These are phyloP conservation scores for Xestia rhomboidea DNA, from an alignment of 2,888 invertebrate genomes.

Conservation along the genomic window DNA sequence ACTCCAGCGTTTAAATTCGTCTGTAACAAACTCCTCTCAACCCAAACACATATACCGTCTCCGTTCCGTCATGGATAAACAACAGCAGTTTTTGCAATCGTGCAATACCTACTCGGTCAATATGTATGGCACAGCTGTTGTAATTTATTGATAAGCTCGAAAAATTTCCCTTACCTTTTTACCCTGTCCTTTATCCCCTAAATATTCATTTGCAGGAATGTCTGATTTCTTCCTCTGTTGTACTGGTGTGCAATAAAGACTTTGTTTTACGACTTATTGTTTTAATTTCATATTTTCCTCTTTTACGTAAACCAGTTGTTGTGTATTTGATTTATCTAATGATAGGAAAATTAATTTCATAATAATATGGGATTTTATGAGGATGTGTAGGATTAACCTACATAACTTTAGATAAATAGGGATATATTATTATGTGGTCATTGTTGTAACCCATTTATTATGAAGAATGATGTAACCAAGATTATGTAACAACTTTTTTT, in stretches of 20 bases:
- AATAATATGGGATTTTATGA: constrained; percentile 1
- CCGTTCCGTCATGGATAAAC: no score
- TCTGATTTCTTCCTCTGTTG: background rate
- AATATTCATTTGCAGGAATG: background rate
- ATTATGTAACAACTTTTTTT: no score
- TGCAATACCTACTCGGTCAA: no score
- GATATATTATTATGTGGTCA: background rate
- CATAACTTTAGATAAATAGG: background rate
- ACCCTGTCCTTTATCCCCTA: background rate
- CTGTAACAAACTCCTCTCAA: no score
- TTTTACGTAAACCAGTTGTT: background rate
- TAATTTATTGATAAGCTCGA: no score
- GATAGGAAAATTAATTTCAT: constrained; percentile 16
- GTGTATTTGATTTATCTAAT: constrained; percentile 19
- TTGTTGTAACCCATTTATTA: background rate
- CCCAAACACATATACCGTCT: no score
- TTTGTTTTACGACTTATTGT: background rate
- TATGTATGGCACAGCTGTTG: no score
- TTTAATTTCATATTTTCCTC: background rate
- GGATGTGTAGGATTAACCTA: background rate
- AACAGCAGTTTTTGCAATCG: no score
- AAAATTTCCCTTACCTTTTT: no score
- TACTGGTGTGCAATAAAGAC: background rate
- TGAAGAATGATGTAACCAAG: no score
- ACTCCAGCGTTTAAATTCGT: no score